A percentile compares a stretch with the other conserved stretches of the same genome.
These are phyloP conservation scores for Picathartes gymnocephalus DNA, from an alignment of 2,113 vertebrate species.

Conservation along the genomic window DNA sequence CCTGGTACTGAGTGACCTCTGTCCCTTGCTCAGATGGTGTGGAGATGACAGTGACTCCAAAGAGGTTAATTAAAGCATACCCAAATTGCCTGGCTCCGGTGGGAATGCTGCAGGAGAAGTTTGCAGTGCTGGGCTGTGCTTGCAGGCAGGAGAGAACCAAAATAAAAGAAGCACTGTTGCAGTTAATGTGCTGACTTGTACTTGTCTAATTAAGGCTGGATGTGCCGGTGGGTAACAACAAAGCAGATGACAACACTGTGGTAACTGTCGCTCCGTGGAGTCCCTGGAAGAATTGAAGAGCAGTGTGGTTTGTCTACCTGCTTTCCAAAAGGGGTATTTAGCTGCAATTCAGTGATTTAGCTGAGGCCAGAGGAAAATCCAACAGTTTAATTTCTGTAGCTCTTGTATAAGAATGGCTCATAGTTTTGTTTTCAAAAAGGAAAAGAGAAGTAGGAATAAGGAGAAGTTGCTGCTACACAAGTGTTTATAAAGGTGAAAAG, in stretches of 20 bases:
- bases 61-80: neutral
- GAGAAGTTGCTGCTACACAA: neutral
- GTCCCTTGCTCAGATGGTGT: neutral
- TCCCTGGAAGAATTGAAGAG: neutral
- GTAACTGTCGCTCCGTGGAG: neutral
- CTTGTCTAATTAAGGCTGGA: constrained; percentile 42
- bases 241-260: constrained; percentile 4
- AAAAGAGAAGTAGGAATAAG: neutral
- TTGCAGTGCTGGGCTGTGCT: neutral
- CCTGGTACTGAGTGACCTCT: neutral
- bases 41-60: neutral
- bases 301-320: neutral
- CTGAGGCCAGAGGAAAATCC: neutral
- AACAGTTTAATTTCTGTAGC: neutral
- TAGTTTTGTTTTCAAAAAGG: neutral
- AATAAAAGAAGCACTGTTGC: constrained; percentile 25
- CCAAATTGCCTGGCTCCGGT: neutral
- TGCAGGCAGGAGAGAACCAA: neutral
- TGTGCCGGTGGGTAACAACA: constrained; percentile 18
- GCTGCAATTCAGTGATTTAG: neutral
- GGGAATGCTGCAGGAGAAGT: neutral
- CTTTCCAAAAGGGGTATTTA: neutral
- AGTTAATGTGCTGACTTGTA: constrained; percentile 43
- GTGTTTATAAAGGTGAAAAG: neutral
- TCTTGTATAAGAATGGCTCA: neutral